Evolutionary conservation across 2,888 invertebrate genomes (phyloP), one percentile per base, ranked within the genome.

Genomic region (Drosophila glabriapex): DNA sequence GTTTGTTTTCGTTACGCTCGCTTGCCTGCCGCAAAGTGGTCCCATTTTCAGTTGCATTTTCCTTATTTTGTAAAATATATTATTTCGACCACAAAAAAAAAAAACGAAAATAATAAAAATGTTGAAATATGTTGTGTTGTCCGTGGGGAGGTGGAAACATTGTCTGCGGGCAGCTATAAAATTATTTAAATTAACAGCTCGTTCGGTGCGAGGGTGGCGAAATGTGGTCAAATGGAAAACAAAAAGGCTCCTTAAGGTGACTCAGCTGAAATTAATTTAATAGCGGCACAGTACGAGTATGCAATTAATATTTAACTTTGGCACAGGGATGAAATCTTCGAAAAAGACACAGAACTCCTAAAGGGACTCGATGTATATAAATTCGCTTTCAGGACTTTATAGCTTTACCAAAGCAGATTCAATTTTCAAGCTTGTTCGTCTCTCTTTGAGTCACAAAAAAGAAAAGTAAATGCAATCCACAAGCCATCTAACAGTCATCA

Each of bases 1-100:
- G 78, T 80, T 80, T 80, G 80, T 68, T 82, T 74, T 66, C 68
- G 80, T 80, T 80, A 63, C 80, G 80, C 82, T 82, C 78, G 78
- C 74, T 82, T 82, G 80, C 73, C 62, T 68, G 82, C 82, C 80
- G 41, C 78, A 80, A 82, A 80, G 64, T 78, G 80, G 33, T 73
- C 54, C 74, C 78, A 71, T 67, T 82, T 78, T 68, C 68, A 55
- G 74, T 82, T 79, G 78, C 82, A 79, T 70, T 79, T 73, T 50
- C 55, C 73, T 68, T 73, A 55, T 73, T 71, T 73, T 63, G 65
- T 56, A 49, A 68, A 82, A 56, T 73, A 61, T 74, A 71, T 68
- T 63, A 82, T 80, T 82, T 82, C 41, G 46, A 58, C 50, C 14
- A 39, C 14, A 37, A n/a, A 19, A 50, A 28, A 7, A 25, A 46